phyloP scores from a whole-genome alignment of 1,140 invertebrate species.

The Drosophila dunni region DNA sequence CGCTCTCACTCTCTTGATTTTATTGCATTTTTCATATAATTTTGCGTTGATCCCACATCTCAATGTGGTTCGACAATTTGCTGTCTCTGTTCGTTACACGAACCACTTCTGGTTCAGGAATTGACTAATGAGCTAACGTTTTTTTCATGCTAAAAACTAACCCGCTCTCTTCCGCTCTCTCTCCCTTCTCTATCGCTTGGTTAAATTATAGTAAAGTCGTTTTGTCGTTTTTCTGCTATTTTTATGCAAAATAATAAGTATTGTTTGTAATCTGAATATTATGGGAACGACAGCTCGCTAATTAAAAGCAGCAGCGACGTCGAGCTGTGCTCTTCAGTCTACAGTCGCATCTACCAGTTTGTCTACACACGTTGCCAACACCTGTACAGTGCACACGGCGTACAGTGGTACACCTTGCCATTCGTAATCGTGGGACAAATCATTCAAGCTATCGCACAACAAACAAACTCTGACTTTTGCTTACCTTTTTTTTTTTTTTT shows the following conservation, averaged over 20 bases:
- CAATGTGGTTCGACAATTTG: slow-evolving; percentile 66
- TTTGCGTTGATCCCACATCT: slow-evolving; percentile 63
- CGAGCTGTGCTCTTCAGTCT: slow-evolving; percentile 44
- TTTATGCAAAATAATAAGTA: slow-evolving; percentile 71
- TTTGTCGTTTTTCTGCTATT: slow-evolving; percentile 52
- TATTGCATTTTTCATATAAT: slow-evolving; percentile 53
- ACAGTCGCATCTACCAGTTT: slow-evolving; percentile 39
- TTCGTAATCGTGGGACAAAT: slow-evolving; percentile 65
- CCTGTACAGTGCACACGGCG: slow-evolving; percentile 35
- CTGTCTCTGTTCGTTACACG: slow-evolving; percentile 70
- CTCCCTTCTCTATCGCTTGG: background rate
- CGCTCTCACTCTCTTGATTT: slow-evolving; percentile 1
- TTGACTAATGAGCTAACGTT: slow-evolving; percentile 65
- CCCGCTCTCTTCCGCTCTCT: slow-evolving; percentile 12
- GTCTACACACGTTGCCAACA: slow-evolving; percentile 53
- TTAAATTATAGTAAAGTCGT: slow-evolving; percentile 24
- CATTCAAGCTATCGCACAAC: slow-evolving; percentile 41
- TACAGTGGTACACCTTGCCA: background rate
- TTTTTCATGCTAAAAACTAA: slow-evolving; percentile 3
- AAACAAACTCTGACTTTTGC: slow-evolving; percentile 53
- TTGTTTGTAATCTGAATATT: slow-evolving; percentile 76
- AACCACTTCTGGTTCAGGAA: slow-evolving; percentile 63
- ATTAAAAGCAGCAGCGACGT: slow-evolving; percentile 64
- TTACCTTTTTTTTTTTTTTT: slow-evolving; percentile 11
- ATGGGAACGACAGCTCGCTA: slow-evolving; percentile 61